Percentiles rank a stretch among this genome's conserved stretches.
Evolutionary conservation across 2,888 invertebrate species (phyloP).

Genomic region (Entomobrya proxima): DNA sequence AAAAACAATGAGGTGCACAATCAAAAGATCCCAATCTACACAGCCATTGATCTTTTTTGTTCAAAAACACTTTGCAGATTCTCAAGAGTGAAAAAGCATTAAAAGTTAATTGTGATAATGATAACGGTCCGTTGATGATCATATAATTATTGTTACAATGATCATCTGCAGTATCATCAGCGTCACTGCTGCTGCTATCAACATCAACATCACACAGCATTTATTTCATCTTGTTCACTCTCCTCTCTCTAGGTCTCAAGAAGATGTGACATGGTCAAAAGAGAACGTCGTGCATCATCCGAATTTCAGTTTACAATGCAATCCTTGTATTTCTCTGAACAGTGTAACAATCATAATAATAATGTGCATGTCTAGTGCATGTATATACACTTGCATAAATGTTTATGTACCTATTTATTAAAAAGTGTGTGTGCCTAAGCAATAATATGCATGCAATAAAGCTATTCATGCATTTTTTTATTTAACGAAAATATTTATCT

Average conservation of each 20-base stretch:
- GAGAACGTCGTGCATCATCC: constrained; percentile 22
- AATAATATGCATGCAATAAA: constrained; percentile 42
- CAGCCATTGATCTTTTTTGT: constrained; percentile 13
- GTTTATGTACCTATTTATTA: background rate
- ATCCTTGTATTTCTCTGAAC: background rate
- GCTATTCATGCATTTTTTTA: constrained; percentile 44
- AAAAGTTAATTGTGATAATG: constrained; percentile 60
- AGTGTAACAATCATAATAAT: too few relatives aligned
- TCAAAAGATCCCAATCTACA: background rate
- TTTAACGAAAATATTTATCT: constrained; percentile 32
- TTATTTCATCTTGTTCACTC: too few relatives aligned
- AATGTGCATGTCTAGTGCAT: background rate
- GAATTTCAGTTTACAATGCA: constrained; percentile 33
- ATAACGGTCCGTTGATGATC: constrained; percentile 54
- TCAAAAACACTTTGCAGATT: constrained; percentile 17
- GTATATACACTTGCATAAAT: background rate
- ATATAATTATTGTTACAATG: constrained; percentile 45
- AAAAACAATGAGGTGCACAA: background rate
- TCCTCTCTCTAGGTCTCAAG: too few relatives aligned
- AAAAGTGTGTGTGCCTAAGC: constrained; percentile 5
- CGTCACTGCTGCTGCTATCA: background rate
- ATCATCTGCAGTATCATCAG: constrained; percentile 20
- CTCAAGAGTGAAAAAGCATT: constrained; percentile 24
- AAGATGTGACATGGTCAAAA: constrained; percentile 26
- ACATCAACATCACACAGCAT: background rate